phyloP scores from a whole-genome alignment of 1,140 invertebrate species.

The Asbolus verrucosus region DNA sequence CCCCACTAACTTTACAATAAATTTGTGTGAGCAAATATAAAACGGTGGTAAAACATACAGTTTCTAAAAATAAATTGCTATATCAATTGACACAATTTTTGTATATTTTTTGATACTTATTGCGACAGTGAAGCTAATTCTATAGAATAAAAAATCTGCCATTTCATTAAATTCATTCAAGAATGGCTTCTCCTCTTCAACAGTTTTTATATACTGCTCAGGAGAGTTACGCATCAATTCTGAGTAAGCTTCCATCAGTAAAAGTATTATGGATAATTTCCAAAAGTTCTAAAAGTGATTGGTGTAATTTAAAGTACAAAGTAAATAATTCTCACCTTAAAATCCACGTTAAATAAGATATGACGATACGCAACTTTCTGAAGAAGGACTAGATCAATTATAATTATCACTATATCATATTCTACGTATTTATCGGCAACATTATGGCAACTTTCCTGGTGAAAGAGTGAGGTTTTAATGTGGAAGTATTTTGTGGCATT shows the following conservation, averaged over 20 bases:
- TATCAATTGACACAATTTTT: no score
- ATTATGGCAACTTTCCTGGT: constrained; percentile 76
- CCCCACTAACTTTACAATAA: constrained; percentile 50
- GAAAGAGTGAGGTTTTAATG: constrained; percentile 26
- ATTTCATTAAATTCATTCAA: constrained; percentile 58
- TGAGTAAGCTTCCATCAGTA: constrained; percentile 72
- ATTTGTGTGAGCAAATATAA: constrained; percentile 57
- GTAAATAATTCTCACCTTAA: constrained; percentile 68
- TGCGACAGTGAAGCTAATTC: constrained; percentile 59
- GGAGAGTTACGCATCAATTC: constrained; percentile 63
- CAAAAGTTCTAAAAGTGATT: constrained; percentile 69
- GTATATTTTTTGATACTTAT: constrained; percentile 49
- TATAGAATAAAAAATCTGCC: constrained; percentile 60
- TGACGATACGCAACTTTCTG: constrained; percentile 85
- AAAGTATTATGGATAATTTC: constrained; percentile 71
- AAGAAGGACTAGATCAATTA: constrained; percentile 84
- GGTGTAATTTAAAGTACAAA: constrained; percentile 49
- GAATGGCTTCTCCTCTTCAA: constrained; percentile 61
- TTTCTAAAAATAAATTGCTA: constrained; percentile 54
- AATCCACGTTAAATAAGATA: constrained; percentile 81
- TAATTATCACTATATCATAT: constrained; percentile 85
- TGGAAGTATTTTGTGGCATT: background rate
- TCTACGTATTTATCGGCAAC: constrained; percentile 91
- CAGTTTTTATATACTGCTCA: constrained; percentile 60
- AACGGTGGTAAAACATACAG: constrained; percentile 49